Evolutionary conservation across 2,797 vertebrate genomes (phyloP).

Genomic region (Lophotriccus pileatus): DNA sequence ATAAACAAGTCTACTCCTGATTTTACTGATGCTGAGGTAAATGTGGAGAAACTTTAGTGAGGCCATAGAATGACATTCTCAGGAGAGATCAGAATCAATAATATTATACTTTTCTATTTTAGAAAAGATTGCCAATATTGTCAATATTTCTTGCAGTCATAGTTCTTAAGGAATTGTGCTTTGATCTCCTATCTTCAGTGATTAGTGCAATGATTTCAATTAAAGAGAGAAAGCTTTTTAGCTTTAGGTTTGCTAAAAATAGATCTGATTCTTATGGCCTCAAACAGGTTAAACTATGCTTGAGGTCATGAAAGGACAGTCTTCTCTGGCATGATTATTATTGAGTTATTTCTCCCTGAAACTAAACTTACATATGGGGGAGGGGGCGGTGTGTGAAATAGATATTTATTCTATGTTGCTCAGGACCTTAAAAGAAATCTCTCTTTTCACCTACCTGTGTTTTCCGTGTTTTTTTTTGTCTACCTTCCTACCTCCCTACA

Average conservation of each 20-base stretch:
- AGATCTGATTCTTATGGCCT: background rate
- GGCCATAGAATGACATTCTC: background rate
- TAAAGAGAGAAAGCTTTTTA: slow-evolving; percentile 44
- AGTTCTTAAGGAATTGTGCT: background rate
- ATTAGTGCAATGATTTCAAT: slow-evolving; percentile 2
- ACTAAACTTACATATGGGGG: background rate
- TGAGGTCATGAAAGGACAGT: background rate
- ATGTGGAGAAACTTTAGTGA: background rate
- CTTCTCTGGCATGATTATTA: background rate
- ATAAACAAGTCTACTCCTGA: background rate
- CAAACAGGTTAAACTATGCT: background rate
- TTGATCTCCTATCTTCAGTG: background rate
- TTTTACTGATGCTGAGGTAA: background rate
- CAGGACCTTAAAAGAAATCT: background rate
- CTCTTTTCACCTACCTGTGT: background rate
- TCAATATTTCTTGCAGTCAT: background rate
- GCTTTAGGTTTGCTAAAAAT: slow-evolving; percentile 11
- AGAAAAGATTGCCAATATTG: background rate
- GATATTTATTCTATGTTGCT: background rate
- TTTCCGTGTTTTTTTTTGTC: background rate
- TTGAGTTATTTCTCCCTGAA: background rate
- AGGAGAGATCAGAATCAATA: background rate
- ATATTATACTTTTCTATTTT: background rate
- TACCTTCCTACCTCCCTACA: background rate
- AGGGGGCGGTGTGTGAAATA: background rate